Base-by-base conservation (phyloP, 92 coral and sea anemone species). In the Zoanthus sociatus region DNA sequence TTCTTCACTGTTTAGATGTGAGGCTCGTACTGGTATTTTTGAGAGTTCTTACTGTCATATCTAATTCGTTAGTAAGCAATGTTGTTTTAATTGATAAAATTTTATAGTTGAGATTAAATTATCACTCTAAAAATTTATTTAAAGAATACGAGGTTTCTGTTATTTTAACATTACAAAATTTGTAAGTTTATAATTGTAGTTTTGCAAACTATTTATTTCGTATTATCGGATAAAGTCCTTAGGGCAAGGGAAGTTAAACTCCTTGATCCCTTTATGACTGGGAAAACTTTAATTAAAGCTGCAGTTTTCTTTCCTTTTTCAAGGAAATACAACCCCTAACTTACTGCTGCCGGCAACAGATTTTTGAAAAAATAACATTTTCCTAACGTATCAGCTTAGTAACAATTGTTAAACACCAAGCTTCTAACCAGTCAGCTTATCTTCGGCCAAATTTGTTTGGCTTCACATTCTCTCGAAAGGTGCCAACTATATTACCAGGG, bases 401-500 rank as follows among this genome's bases (percentile, higher is more conserved):
- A 10, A 69, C 45, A 30, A 6, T 67, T 31, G 3, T 13, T 12
- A 69, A 30, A 30, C 46, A 69, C 31, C 47, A 53, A 77, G 31
- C 47, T 2, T 9, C n/a, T 53, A 5, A 76, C 12, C 44, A 21
- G 5, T 26, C 16, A 9, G 21, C 21, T 30, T 48, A 88, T 37
- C 87, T 94, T n/a, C 89, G 54, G 32, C 92, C 87, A 48, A 63
- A 47, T 32, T 82, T 76, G 73, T 78, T 90, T 26, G 94, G 97
- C 44, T 90, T 87, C 31, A 97, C 98, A 70, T 97, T 97, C 50
- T 95, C 95, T 31, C 92, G 95, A 90, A 97, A 97, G 60, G 92
- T 86, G 14, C 99, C 99, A 37, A 97, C 98, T 26, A 89, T 73
- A 88, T 97, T 97, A 8, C 99, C 99, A 11, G 98, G 94, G 17